phyloP scores from a whole-genome alignment of 2,113 vertebrate species.

The Apaloderma vittatum region DNA sequence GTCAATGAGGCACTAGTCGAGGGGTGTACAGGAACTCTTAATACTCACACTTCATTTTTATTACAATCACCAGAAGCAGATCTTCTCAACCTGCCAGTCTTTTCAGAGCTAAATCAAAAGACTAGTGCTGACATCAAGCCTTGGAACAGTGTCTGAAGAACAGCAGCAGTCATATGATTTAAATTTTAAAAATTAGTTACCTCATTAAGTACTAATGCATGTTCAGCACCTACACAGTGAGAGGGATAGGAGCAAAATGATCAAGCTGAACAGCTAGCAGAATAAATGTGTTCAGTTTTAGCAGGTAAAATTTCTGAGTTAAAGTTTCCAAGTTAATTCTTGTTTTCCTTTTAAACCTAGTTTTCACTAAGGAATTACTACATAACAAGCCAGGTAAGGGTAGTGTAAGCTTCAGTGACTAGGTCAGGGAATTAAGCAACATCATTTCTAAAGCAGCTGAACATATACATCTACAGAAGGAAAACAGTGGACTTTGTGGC shows the following conservation, averaged over 20 bases:
- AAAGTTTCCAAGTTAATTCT: background rate
- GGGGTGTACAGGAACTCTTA: background rate
- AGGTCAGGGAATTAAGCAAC: background rate
- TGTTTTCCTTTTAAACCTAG: background rate
- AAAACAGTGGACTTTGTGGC: background rate
- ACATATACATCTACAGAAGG: background rate
- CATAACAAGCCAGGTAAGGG: background rate
- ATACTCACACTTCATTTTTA: background rate
- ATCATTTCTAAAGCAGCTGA: background rate
- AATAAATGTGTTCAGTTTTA: background rate
- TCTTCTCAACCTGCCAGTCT: background rate
- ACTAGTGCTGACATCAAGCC: background rate
- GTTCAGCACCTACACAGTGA: background rate
- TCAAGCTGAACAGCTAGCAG: background rate
- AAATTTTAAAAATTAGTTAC: constrained; percentile 34
- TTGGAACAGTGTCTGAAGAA: background rate
- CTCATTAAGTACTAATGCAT: constrained; percentile 10
- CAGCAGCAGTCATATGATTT: background rate
- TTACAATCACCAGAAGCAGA: background rate
- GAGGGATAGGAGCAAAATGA: background rate
- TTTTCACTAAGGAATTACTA: background rate
- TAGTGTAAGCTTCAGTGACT: background rate
- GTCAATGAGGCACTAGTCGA: background rate
- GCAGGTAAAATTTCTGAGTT: background rate
- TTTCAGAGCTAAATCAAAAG: constrained; percentile 15